These are phyloP conservation scores for Andrena flavipes DNA, from an alignment of 2,888 invertebrate genomes.

Conservation along the genomic window DNA sequence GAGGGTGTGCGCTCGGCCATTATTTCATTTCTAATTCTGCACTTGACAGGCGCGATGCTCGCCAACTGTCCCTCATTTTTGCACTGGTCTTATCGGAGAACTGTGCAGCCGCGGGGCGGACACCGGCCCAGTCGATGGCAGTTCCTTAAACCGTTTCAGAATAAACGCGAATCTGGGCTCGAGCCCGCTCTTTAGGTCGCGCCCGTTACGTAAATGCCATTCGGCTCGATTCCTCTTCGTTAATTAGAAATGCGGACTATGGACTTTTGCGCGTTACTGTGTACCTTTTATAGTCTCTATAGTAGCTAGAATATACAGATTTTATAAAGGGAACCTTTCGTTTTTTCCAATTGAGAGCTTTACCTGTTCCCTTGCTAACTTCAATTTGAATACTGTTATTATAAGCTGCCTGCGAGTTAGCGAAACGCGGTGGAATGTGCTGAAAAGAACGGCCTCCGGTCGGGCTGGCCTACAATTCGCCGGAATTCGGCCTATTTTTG, in stretches of 20 bases:
- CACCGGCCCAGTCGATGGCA: not conserved
- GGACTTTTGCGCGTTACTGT: conserved; percentile 1
- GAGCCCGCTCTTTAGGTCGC: not conserved
- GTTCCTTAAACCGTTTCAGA: not conserved
- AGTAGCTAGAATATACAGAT: too few species aligned
- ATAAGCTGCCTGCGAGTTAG: not conserved
- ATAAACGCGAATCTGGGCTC: not conserved
- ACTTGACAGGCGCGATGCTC: not conserved
- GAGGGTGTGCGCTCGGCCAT: not conserved
- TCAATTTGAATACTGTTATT: not conserved
- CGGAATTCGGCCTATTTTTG: conserved; percentile 44
- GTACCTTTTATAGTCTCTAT: not conserved
- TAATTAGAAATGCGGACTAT: not conserved
- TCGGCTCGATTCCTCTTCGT: conserved; percentile 1
- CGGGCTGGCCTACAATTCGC: conserved; percentile 28
- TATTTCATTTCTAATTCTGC: conserved; percentile 14
- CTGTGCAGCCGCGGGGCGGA: not conserved
- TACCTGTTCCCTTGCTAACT: not conserved
- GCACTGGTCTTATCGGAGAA: not conserved
- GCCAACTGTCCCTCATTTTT: conserved; percentile 2
- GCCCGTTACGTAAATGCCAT: not conserved
- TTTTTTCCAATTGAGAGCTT: not conserved
- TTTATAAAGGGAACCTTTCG: too few species aligned
- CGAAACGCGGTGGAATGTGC: not conserved
- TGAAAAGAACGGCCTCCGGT: not conserved